Conservation (phyloP, 2,797 vertebrate genomes). For the Sebastes matsubarae region DNA sequence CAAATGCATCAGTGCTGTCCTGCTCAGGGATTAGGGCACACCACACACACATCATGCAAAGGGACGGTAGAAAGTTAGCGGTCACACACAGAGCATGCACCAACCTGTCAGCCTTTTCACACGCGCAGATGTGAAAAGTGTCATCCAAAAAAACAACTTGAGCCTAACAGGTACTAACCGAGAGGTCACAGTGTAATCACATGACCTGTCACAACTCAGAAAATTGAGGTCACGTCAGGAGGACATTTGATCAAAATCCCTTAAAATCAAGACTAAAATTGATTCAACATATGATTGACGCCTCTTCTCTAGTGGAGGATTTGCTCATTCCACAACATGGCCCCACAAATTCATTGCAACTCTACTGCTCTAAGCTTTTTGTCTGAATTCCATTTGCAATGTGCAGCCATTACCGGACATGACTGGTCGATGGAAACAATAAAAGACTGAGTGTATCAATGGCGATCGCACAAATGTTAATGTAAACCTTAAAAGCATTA, state of each 20-base stretch:
- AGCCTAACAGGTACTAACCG: conserved; percentile 12
- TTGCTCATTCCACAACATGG: neutral
- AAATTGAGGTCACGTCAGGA: conserved; percentile 26
- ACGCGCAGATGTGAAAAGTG: conserved; percentile 69
- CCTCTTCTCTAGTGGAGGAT: neutral
- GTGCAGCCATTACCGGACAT: neutral
- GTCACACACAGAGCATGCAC: conserved; percentile 82
- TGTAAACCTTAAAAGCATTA: conserved; percentile 19
- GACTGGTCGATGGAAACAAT: neutral
- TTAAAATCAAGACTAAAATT: neutral
- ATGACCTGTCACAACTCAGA: conserved; percentile 64
- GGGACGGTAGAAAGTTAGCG: conserved; percentile 85
- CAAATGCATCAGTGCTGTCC: conserved; percentile 99
- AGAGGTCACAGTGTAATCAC: conserved; percentile 56
- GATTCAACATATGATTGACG: neutral
- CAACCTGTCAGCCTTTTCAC: conserved; percentile 73
- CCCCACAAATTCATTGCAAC: neutral
- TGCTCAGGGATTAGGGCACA: conserved; percentile 96
- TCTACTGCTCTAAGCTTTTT: neutral
- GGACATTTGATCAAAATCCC: neutral
- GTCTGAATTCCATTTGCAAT: neutral
- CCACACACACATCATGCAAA: conserved; percentile 86
- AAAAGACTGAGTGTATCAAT: neutral
- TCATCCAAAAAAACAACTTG: conserved; percentile 48
- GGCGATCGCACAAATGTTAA: neutral